A percentile compares a stretch with the other conserved stretches of the same genome.
These are phyloP conservation scores for Aphaenogaster rudis DNA, from an alignment of 1,140 invertebrate species.

Conservation along the genomic window DNA sequence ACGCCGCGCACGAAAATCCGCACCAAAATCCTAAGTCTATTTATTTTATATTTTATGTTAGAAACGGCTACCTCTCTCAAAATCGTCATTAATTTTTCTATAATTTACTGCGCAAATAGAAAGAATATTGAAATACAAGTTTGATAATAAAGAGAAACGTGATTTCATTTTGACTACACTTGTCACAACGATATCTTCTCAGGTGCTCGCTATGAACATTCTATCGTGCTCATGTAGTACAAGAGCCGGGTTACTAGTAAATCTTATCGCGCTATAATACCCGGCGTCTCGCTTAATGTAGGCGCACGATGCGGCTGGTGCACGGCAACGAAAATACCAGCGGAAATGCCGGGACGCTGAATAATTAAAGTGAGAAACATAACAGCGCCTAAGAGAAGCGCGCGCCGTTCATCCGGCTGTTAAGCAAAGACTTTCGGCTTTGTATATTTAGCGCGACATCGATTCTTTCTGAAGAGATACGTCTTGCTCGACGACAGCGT, in stretches of 20 bases:
- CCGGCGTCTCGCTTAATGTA: slow-evolving; percentile 32
- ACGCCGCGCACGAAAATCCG: too few species aligned
- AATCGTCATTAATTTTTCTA: neutral
- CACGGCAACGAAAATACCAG: slow-evolving; percentile 65
- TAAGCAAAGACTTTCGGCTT: slow-evolving; percentile 42
- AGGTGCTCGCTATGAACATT: neutral
- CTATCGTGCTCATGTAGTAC: neutral
- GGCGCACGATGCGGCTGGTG: neutral
- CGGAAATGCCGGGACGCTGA: slow-evolving; percentile 63
- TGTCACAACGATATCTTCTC: neutral
- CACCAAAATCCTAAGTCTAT: neutral
- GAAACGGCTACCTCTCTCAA: neutral
- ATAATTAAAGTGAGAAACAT: slow-evolving; percentile 69
- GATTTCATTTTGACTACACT: neutral
- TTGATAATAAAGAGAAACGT: neutral
- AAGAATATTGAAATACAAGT: neutral
- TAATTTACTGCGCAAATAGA: neutral
- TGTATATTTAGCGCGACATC: slow-evolving; percentile 66
- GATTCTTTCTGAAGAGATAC: slow-evolving; percentile 51
- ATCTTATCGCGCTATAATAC: slow-evolving; percentile 48
- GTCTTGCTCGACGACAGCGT: neutral
- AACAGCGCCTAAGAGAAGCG: slow-evolving; percentile 52
- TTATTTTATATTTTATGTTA: neutral
- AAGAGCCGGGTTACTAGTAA: slow-evolving; percentile 22
- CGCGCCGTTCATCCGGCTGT: slow-evolving; percentile 34